Percentiles rank a stretch among this genome's conserved stretches.
phyloP scores from a whole-genome alignment of 2,797 vertebrate species.

The Pangasius sanitwongsei region DNA sequence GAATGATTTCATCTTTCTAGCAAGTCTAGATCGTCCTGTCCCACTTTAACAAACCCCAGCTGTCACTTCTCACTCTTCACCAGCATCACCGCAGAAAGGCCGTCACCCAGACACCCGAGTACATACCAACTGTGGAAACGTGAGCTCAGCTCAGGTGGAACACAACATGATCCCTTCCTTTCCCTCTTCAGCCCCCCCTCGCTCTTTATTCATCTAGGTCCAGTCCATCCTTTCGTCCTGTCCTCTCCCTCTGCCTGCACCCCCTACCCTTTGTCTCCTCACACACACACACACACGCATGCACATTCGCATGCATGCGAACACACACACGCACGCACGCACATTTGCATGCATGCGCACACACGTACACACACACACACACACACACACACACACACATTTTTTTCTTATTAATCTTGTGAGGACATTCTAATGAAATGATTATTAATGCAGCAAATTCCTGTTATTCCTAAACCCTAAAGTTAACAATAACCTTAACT shows the following conservation, averaged over 20 bases:
- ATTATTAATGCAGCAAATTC: no score
- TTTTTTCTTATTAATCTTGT: no score
- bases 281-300: not conserved
- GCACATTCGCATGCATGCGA: not conserved
- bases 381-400: not conserved
- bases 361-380: not conserved
- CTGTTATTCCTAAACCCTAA: no score
- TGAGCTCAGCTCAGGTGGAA: constrained; percentile 48
- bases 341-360: not conserved
- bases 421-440: no score
- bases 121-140: constrained; percentile 30
- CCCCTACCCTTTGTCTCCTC: constrained; percentile 19
- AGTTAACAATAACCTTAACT: no score
- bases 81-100: constrained; percentile 9
- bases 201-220: no score
- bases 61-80: constrained; percentile 6
- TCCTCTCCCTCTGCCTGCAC: not conserved
- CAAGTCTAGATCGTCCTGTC: not conserved
- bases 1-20: not conserved
- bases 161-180: constrained; percentile 43
- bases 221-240: not conserved
- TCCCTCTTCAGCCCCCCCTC: constrained; percentile 13
- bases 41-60: constrained; percentile 9
- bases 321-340: not conserved
- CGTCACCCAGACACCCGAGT: constrained; percentile 18